Percentiles rank a stretch among this genome's conserved stretches.
Conservation (phyloP, 2,888 invertebrate species). For the Mythimna impura region DNA sequence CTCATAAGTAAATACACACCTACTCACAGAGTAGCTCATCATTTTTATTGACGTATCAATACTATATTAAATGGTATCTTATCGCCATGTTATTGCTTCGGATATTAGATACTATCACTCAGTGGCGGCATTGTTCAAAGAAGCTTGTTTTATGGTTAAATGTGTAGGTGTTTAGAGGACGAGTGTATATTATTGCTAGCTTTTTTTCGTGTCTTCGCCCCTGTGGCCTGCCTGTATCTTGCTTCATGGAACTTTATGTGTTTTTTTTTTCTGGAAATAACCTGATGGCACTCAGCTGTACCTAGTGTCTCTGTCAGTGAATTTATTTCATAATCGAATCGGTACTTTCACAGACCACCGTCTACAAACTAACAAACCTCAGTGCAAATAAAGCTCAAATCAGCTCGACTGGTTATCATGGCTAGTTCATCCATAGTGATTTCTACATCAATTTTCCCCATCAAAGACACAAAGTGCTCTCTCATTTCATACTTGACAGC, state of each 20-base stretch:
- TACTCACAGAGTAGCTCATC: constrained; percentile 29
- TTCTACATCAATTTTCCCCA: background rate
- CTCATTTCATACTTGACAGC: background rate
- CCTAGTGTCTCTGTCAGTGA: background rate
- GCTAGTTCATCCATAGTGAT: constrained; percentile 2
- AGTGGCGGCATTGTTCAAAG: constrained; percentile 32
- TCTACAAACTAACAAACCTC: background rate
- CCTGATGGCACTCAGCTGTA: too few species aligned
- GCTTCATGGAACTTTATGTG: background rate
- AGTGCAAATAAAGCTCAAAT: background rate
- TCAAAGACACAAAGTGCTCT: background rate
- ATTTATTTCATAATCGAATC: background rate
- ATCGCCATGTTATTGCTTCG: constrained; percentile 39
- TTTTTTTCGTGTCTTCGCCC: background rate
- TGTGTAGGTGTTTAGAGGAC: background rate
- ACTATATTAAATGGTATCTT: constrained; percentile 40
- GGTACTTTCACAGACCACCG: background rate
- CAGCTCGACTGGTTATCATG: background rate
- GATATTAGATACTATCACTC: constrained; percentile 18
- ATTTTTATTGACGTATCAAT: constrained; percentile 52
- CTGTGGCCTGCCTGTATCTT: background rate
- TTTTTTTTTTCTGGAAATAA: background rate
- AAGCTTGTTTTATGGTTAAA: constrained; percentile 15
- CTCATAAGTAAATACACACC: background rate
- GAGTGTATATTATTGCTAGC: background rate